These are phyloP conservation scores for Ochlodes sylvanus DNA, from an alignment of 2,888 invertebrate genomes.

Conservation along the genomic window DNA sequence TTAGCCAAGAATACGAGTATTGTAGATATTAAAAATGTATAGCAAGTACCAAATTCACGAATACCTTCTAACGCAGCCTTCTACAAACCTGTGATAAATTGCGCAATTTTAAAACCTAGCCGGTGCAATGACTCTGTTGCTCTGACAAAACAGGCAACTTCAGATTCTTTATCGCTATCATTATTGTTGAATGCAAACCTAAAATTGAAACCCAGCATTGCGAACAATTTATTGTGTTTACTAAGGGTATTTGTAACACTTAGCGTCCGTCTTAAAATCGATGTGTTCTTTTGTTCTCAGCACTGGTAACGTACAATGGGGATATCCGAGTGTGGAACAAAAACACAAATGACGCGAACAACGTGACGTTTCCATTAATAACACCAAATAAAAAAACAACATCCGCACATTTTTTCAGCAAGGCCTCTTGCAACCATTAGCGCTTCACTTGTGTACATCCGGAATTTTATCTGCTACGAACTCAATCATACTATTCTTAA, in stretches of 20 bases:
- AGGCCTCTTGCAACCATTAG: conserved; percentile 29
- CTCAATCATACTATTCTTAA: neutral
- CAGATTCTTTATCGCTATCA: neutral
- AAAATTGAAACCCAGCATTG: neutral
- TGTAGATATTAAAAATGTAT: conserved; percentile 10
- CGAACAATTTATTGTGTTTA: too few species aligned
- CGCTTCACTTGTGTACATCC: conserved; percentile 30
- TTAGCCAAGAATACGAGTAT: neutral
- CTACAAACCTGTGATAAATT: conserved; percentile 17
- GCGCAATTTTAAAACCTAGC: conserved; percentile 18
- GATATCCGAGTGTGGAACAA: conserved; percentile 27
- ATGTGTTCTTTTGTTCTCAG: conserved; percentile 8
- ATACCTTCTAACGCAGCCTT: conserved; percentile 17
- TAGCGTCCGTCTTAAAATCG: neutral
- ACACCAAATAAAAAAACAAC: conserved; percentile 20
- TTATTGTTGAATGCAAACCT: conserved; percentile 4
- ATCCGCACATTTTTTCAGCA: conserved; percentile 35
- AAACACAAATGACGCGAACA: conserved; percentile 22
- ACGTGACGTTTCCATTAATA: conserved; percentile 33
- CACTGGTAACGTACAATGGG: conserved; percentile 12
- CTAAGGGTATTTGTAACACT: neutral
- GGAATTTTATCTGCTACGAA: conserved; percentile 21
- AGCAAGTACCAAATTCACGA: conserved; percentile 21
- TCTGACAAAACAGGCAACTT: conserved; percentile 7
- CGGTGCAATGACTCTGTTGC: conserved; percentile 24